These are phyloP conservation scores for Ginglymostoma cirratum DNA, from an alignment of 2,113 vertebrate species.

Conservation along the genomic window DNA sequence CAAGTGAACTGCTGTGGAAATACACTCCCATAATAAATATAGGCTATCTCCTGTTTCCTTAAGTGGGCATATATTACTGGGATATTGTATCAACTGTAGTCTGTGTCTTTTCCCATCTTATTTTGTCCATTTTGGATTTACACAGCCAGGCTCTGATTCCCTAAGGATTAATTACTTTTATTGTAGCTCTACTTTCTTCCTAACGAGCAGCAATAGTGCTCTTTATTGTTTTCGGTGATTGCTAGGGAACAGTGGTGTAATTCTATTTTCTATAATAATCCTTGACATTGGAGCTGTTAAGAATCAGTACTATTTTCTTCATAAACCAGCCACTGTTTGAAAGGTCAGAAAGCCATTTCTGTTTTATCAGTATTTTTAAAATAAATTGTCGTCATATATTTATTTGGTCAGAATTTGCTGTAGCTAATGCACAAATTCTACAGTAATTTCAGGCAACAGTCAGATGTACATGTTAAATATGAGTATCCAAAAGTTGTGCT, in stretches of 20 bases:
- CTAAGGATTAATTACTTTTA: background rate
- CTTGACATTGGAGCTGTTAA: background rate
- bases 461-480: too few species aligned
- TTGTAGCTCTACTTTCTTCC: background rate
- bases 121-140: background rate
- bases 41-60: background rate
- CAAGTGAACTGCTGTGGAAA: background rate
- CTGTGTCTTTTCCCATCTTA: background rate
- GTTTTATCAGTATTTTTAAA: too few species aligned
- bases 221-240: too few species aligned
- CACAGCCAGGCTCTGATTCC: background rate
- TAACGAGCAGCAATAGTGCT: background rate
- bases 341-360: too few species aligned
- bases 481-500: too few species aligned
- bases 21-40: background rate
- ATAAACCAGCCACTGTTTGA: too few species aligned
- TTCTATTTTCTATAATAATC: background rate
- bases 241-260: background rate
- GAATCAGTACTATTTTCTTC: background rate
- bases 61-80: background rate
- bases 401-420: too few species aligned
- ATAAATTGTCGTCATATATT: too few species aligned
- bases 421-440: too few species aligned
- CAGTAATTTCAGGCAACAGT: too few species aligned
- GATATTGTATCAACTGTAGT: background rate